Evolutionary conservation across 1,140 invertebrate genomes (phyloP).

Genomic region (Spodoptera frugiperda): DNA sequence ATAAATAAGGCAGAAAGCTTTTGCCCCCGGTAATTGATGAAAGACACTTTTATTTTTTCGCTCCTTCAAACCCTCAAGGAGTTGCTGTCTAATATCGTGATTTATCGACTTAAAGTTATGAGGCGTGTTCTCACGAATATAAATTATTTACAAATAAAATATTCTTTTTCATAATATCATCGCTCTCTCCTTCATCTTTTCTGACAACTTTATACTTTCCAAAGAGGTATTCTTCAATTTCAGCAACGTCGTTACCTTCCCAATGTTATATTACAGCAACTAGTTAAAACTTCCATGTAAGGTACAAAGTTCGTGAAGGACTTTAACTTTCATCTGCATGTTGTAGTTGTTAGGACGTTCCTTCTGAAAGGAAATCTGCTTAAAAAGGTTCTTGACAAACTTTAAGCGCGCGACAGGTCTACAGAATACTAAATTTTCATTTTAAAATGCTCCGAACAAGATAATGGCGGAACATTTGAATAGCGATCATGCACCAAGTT

Average conservation of each 20-base stretch:
- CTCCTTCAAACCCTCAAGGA: constrained; percentile 55
- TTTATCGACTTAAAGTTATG: constrained; percentile 66
- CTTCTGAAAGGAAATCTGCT: constrained; percentile 38
- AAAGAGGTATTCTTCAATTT: constrained; percentile 13
- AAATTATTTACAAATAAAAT: constrained; percentile 53
- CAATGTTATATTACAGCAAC: constrained; percentile 32
- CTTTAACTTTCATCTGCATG: constrained; percentile 47
- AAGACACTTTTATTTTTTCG: constrained; percentile 61
- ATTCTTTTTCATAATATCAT: constrained; percentile 39
- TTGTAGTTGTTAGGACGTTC: constrained; percentile 40
- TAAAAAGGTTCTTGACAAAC: constrained; percentile 34
- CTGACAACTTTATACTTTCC: constrained; percentile 9
- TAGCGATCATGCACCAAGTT: constrained; percentile 25
- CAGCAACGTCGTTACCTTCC: not conserved
- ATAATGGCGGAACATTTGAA: constrained; percentile 30
- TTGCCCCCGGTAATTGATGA: constrained; percentile 61
- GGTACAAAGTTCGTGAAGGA: constrained; percentile 42
- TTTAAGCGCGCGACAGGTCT: constrained; percentile 18
- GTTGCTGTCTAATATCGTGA: constrained; percentile 66
- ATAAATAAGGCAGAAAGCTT: constrained; percentile 50
- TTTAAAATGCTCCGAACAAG: constrained; percentile 23
- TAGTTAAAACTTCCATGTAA: constrained; percentile 39
- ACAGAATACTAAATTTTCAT: constrained; percentile 26
- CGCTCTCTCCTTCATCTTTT: not conserved
- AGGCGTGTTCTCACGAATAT: constrained; percentile 52